Conservation (phyloP, 1,140 invertebrate genomes). For the Dendrolimus punctatus region DNA sequence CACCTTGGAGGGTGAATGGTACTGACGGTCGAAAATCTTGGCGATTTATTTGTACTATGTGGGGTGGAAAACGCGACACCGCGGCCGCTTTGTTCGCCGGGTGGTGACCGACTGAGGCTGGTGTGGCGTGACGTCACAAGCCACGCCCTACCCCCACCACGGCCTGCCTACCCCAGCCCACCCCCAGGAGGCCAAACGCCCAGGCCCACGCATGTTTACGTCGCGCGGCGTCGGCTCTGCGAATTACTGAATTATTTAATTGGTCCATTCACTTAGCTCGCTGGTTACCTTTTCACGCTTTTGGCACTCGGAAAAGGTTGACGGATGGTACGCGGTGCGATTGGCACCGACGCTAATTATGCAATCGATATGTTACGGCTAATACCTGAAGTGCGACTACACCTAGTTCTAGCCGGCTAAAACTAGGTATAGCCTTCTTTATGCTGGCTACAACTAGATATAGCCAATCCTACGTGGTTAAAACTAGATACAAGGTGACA, state of each 20-base stretch:
- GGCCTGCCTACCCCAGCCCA: slow-evolving; percentile 4
- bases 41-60: slow-evolving; percentile 59
- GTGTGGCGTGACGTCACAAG: slow-evolving; percentile 50
- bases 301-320: slow-evolving; percentile 49
- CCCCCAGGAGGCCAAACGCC: slow-evolving; percentile 17
- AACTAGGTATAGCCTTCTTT: no score
- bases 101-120: slow-evolving; percentile 55
- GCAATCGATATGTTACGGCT: no score
- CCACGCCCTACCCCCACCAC: slow-evolving; percentile 59
- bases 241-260: slow-evolving; percentile 70
- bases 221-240: slow-evolving; percentile 54
- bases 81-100: slow-evolving; percentile 53
- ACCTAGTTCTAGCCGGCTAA: no score
- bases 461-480: no score
- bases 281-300: slow-evolving; percentile 63
- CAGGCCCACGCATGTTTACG: slow-evolving; percentile 52
- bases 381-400: no score
- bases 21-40: slow-evolving; percentile 73
- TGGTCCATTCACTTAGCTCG: slow-evolving; percentile 64
- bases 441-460: no score
- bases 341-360: slow-evolving; percentile 49
- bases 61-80: slow-evolving; percentile 48
- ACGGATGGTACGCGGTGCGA: slow-evolving; percentile 45
- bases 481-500: no score
- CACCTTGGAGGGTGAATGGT: slow-evolving; percentile 72